These are phyloP conservation scores for Eupithecia exiguata DNA, from an alignment of 2,888 invertebrate species.

Conservation along the genomic window DNA sequence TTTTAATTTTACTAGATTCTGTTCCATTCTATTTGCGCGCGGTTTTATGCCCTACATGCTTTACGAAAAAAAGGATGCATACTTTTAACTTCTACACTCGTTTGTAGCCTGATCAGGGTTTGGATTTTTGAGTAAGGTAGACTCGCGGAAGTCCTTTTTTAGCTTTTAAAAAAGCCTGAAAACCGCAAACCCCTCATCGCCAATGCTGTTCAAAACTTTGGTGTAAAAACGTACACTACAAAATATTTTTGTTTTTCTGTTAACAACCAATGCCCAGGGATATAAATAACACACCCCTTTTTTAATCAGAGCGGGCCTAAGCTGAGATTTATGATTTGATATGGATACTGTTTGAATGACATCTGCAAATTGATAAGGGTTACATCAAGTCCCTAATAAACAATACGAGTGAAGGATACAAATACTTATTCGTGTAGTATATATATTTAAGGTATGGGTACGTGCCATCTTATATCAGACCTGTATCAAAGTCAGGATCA, in stretches of 20 bases:
- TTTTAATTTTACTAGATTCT: no score
- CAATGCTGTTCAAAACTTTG: no score
- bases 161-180: no score
- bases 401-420: background rate
- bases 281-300: conserved; percentile 28
- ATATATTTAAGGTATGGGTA: background rate
- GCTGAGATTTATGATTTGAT: conserved; percentile 43
- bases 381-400: conserved; percentile 45
- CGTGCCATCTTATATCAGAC: background rate
- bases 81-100: no score
- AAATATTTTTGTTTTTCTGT: conserved; percentile 22
- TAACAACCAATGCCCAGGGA: conserved; percentile 9
- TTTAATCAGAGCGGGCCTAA: conserved; percentile 37
- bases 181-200: no score
- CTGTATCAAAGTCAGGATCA: background rate
- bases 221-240: no score
- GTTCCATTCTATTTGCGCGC: no score
- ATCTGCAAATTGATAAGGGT: conserved; percentile 67
- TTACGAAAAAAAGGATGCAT: no score
- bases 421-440: background rate
- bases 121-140: no score
- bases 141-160: no score
- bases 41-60: no score
- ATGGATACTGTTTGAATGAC: conserved; percentile 54
- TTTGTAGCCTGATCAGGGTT: no score